A percentile compares a stretch with the other conserved stretches of the same genome.
phyloP scores from a whole-genome alignment of 2,888 invertebrate species.

The Corbicula japonica region DNA sequence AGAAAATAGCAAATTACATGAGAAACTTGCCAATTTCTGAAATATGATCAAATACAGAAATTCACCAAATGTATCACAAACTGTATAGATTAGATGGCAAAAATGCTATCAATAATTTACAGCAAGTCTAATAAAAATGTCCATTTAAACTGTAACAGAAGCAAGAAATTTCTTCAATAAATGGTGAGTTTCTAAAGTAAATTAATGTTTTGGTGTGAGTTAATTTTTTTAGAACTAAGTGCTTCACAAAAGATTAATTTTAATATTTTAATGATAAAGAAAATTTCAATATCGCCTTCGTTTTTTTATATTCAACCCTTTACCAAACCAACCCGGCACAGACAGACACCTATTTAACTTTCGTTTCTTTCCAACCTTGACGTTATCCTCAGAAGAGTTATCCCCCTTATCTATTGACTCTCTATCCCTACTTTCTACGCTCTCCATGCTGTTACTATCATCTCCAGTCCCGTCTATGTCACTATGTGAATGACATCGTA shows the following conservation, averaged over 20 bases:
- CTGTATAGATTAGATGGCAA: too few relatives aligned
- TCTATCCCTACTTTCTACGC: neutral
- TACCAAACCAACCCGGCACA: conserved; percentile 84
- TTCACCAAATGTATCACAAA: too few relatives aligned
- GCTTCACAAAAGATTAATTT: neutral
- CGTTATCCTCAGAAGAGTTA: conserved; percentile 19
- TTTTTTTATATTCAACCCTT: conserved; percentile 79
- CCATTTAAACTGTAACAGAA: too few relatives aligned
- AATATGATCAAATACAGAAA: too few relatives aligned
- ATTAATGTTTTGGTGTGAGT: too few relatives aligned
- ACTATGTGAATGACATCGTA: conserved; percentile 52
- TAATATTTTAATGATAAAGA: neutral
- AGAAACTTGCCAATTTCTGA: too few relatives aligned
- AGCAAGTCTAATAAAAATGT: too few relatives aligned
- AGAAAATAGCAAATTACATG: too few relatives aligned
- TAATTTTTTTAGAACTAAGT: neutral
- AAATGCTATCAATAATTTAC: too few relatives aligned
- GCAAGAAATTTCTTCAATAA: too few relatives aligned
- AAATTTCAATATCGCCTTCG: conserved; percentile 57
- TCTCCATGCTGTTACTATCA: neutral
- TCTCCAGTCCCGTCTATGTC: conserved; percentile 19
- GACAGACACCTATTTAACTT: conserved; percentile 63
- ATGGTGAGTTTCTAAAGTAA: too few relatives aligned
- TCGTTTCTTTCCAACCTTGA: conserved; percentile 52
- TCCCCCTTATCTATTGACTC: neutral